A percentile compares a stretch with the other conserved stretches of the same genome.
Evolutionary conservation across 2,113 vertebrate species (phyloP).

Genomic region (Todiramphus saurophagus): DNA sequence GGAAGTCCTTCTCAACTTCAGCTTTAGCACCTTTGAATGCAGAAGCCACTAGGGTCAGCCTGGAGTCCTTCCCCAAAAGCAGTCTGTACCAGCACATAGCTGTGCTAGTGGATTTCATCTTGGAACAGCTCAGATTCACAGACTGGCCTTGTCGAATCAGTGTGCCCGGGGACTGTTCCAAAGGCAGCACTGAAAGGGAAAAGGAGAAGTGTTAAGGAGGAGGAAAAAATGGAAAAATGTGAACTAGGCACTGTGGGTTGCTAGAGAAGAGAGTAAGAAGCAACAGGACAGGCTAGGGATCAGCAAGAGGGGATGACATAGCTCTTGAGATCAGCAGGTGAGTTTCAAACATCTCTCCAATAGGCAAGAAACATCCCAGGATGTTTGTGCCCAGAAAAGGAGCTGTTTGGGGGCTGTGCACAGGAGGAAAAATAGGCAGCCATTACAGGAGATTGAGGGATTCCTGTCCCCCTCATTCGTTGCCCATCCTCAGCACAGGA

Average conservation of each 20-base stretch:
- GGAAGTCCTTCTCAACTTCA: neutral
- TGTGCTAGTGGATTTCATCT: neutral
- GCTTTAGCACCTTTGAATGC: rapidly evolving
- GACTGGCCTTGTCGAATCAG: neutral
- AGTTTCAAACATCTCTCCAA: neutral
- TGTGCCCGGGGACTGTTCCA: neutral
- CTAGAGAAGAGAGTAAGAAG: neutral
- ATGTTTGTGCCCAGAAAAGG: neutral
- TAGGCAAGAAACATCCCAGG: neutral
- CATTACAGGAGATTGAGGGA: too few species aligned
- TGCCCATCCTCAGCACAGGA: neutral
- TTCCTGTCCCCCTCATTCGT: neutral
- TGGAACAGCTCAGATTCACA: neutral
- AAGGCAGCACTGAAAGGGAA: neutral
- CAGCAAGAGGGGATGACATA: neutral
- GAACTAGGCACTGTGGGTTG: too few species aligned
- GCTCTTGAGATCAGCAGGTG: neutral
- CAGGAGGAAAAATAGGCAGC: neutral
- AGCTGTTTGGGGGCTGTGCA: neutral
- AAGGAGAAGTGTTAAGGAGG: neutral
- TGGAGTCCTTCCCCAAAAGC: neutral
- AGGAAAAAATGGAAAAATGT: neutral
- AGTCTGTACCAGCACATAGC: neutral
- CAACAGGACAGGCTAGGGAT: neutral
- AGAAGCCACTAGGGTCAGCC: neutral